Evolutionary conservation across 2,797 vertebrate genomes (phyloP), one percentile per base, ranked within the genome.

Genomic region (Emys orbicularis): DNA sequence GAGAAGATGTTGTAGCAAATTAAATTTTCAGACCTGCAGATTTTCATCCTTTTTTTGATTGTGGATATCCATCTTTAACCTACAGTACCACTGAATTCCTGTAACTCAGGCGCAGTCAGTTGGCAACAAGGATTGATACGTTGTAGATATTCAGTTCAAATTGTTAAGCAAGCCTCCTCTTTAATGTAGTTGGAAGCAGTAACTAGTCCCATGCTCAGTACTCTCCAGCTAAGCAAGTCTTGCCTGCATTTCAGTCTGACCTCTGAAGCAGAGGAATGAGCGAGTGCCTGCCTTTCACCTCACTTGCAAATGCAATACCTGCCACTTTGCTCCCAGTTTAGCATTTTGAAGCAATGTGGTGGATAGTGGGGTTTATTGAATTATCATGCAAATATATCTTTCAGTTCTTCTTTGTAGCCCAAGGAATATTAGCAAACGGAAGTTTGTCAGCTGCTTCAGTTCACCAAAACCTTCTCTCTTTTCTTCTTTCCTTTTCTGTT

Each of bases 51-150:
- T 86, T 84, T 84, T 37, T 37, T 27, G 29, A 27, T 61, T 89
- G 83, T 92, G 44, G 74, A 88, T 53, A 47, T 96, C 83, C 44
- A 0, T 27, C 81, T 96, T 93, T 92, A 94, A 88, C 4, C 12
- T 31, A 23, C 57, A 88, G 82, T 77, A 72, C 27, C 44, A 41
- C 84, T 91, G 93, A 90, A 44, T 65, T 86, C 84, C 94, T 85
- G 79, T 88, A 93, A 83, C 56, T 95, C 96, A 86, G 90, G 93
- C 80, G 93, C 93, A 86, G 84, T 95, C 79, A 87, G 12, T 87
- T 90, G 83, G 59, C 53, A 92, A 50, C 77, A 79, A 93, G 56
- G n/a, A 93, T 29, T 50, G 16, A 41, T 49, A 15, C 47, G 91
- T 19, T 80, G 85, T 81, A 90, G 18, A 81, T 81, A 41, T 13